These are phyloP conservation scores for Ophion costatus DNA, from an alignment of 2,888 invertebrate genomes.

Conservation along the genomic window DNA sequence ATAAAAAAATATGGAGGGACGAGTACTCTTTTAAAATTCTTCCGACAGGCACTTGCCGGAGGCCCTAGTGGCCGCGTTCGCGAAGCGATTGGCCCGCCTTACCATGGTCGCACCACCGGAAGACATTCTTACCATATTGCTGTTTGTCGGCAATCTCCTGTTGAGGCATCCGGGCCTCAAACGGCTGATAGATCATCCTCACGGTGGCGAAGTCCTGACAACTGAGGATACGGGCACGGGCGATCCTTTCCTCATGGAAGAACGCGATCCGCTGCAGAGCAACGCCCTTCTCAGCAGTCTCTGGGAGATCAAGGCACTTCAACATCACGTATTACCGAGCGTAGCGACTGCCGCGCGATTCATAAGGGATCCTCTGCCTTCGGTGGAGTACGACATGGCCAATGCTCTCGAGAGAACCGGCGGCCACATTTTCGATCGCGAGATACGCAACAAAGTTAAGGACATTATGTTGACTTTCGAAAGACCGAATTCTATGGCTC, in stretches of 20 bases:
- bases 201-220: conserved; percentile 80
- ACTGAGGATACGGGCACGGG: conserved; percentile 77
- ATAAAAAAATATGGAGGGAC: not conserved
- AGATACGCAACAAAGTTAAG: conserved; percentile 90
- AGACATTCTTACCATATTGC: conserved; percentile 90
- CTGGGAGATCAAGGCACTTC: conserved; percentile 95
- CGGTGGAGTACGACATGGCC: conserved; percentile 89
- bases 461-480: conserved; percentile 91
- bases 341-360: conserved; percentile 90
- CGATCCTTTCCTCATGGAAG: conserved; percentile 95
- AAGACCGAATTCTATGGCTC: conserved; percentile 87
- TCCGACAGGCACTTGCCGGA: conserved; percentile 93
- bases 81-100: conserved; percentile 93
- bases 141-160: conserved; percentile 94
- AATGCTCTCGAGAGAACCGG: conserved; percentile 87
- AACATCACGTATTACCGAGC: conserved; percentile 89
- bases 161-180: conserved; percentile 93
- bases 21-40: not conserved
- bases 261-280: conserved; percentile 91
- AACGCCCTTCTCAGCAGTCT: conserved; percentile 94
- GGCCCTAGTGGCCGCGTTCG: conserved; percentile 95
- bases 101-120: conserved; percentile 93
- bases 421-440: conserved; percentile 90
- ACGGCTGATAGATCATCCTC: conserved; percentile 86
- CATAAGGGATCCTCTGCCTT: conserved; percentile 88